Base-by-base conservation (phyloP, 2,113 vertebrate species). In the Pseudopipra pipra region DNA sequence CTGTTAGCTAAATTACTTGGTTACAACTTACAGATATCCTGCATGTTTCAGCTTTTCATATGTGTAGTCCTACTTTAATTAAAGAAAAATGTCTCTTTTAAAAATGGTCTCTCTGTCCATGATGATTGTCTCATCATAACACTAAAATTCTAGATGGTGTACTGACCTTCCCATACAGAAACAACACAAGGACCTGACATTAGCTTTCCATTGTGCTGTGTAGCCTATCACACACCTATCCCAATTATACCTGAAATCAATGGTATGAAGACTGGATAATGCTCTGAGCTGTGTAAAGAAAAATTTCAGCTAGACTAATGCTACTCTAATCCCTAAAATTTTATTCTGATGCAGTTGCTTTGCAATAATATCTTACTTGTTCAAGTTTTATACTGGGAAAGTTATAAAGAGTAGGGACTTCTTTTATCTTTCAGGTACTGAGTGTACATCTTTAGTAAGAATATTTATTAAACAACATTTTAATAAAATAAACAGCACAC, bases 141-240 rank as follows among this genome's bases (percentile, higher is more conserved):
- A 23, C 14, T 74, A 59, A 55, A 74, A 88, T 67, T 67, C 59
- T 33, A 58, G 27, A n/a, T 41, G 0, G 0, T 41, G 25, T 46
- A 35, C 25, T 5, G 6, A 54, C 14, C 73, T 66, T 79, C 31
- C 24, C 12, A 5, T 33, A 9, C 19, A 67, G 8, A 41, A 81
- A 52, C 21, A 55, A 14, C 44, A 72, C 27, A 23, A 58, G 47
- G 71, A n/a, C 46, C 41, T 92, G 54, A n/a, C 65, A 20, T 56
- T 33, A 75, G 4, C 30, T 77, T 80, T 24, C 25, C 17, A n/a
- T 6, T 0, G 0, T 4, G 10, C n/a, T 83, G 8, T 5, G 19
- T 9, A 76, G 41, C 46, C 55, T 30, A 6, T n/a, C 33, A 71
- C 25, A 39, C 35, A 35, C 19, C 12, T 55, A 71, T 33, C n/a